phyloP scores from a whole-genome alignment of 1,140 invertebrate species.

The Vanessa atalanta region DNA sequence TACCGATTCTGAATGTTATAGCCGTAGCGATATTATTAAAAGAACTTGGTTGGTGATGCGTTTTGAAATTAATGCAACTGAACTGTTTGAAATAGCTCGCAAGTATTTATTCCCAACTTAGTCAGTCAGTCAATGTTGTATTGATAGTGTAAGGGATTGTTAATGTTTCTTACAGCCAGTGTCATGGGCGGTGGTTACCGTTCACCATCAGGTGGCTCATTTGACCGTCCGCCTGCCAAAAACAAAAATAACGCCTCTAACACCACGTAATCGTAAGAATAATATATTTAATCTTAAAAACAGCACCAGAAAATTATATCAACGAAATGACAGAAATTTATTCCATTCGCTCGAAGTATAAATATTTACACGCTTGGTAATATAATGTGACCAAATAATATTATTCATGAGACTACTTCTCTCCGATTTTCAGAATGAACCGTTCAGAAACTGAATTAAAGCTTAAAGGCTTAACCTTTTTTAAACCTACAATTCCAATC shows the following conservation, averaged over 20 bases:
- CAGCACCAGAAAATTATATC: conserved; percentile 5
- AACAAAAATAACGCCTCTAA: background rate
- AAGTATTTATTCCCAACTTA: too few relatives aligned
- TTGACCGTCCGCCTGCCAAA: too few relatives aligned
- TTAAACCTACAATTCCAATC: background rate
- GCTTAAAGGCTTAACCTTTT: background rate
- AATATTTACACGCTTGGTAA: conserved; percentile 22
- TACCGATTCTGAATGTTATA: background rate
- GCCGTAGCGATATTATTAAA: background rate
- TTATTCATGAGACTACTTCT: conserved; percentile 13
- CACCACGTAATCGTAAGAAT: conserved; percentile 1
- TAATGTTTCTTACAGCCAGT: too few relatives aligned
- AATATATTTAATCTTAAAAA: background rate
- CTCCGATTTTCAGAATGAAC: background rate
- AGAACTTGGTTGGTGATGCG: background rate
- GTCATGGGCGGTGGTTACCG: too few relatives aligned
- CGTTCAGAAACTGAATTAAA: background rate
- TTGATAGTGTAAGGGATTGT: too few relatives aligned
- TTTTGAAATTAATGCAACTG: too few relatives aligned
- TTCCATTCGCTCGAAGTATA: conserved; percentile 15
- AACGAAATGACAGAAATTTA: conserved; percentile 9
- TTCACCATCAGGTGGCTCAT: too few relatives aligned
- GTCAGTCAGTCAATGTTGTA: too few relatives aligned
- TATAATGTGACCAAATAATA: conserved; percentile 24
- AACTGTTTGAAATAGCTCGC: too few relatives aligned